Evolutionary conservation across 2,113 vertebrate species (phyloP).

Genomic region (Ginglymostoma cirratum): DNA sequence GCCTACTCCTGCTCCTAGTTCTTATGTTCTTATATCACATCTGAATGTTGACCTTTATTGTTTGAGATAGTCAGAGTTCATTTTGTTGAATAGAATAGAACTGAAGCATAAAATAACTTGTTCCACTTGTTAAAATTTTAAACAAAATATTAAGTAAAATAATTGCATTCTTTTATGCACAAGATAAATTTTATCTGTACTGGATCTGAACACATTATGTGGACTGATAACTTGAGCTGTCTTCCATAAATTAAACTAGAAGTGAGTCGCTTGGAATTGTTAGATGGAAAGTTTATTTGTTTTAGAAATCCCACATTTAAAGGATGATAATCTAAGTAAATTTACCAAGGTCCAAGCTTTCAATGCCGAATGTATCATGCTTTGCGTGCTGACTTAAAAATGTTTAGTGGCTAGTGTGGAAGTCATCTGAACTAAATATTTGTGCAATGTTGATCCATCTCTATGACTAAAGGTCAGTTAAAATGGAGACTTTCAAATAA

Average conservation of each 20-base stretch:
- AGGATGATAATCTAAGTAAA: background rate
- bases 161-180: background rate
- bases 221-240: background rate
- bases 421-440: background rate
- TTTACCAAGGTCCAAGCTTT: background rate
- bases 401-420: background rate
- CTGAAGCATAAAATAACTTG: background rate
- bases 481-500: background rate
- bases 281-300: background rate
- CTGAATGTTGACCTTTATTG: background rate
- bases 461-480: background rate
- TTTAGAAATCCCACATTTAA: background rate
- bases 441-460: background rate
- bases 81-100: background rate
- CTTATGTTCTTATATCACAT: background rate
- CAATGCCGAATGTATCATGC: background rate
- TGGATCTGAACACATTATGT: background rate
- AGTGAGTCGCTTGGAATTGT: background rate
- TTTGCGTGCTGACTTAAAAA: background rate
- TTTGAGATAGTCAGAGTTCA: background rate
- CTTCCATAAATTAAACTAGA: background rate
- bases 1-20: too few relatives aligned
- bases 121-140: background rate
- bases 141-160: background rate
- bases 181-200: background rate